Base-by-base conservation (phyloP, 2,888 invertebrate genomes). In the Petrolisthes manimaculis region DNA sequence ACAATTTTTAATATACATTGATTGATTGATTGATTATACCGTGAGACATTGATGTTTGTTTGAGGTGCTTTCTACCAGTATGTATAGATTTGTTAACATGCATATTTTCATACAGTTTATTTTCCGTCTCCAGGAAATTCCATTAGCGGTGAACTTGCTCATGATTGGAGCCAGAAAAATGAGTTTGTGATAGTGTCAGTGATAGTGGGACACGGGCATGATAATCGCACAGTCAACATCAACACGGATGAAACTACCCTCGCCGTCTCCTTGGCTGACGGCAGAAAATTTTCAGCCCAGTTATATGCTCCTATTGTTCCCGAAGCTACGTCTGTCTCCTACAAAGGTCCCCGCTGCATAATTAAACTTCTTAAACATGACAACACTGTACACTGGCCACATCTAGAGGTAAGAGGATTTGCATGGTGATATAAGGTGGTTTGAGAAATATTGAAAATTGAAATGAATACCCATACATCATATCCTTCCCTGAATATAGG, bases 341-440 rank as follows among this genome's bases (percentile, higher is more conserved):
- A 80, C 55, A 89, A 90, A 81, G 87, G 89, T 12, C 67, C 75
- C 37, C 81, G 78, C 9, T 83, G 88, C 51, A 71, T 84, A 21
- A 55, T 91, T 5, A 85, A 88, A 53, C 90, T 91, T 8, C 84
- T 89, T 69, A 91, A 91, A 56, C 85, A 78, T 83, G 90, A 91
- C 71, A 87, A 90, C 12, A 83, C 80, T 6, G 56, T 91, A 75
- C 53, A 79, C 18, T 91, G 91, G 91, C 78, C 83, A 12, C 85
- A 84, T 56, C 79, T 91, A 24, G 89, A 87, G 89, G 91, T 89
- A 86, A 82, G 61, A 61, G 1, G 61, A 18, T 37, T 37, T 37
- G 37, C 37, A 37, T 37, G 37, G 37, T 37, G 37, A 37, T 37
- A 2, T 37, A 37, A 37, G 37, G 37, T 37, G 37, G 37, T 37